Evolutionary conservation across 2,888 invertebrate species (phyloP), one percentile per base, ranked within the genome.

Genomic region (Miltochrista miniata): DNA sequence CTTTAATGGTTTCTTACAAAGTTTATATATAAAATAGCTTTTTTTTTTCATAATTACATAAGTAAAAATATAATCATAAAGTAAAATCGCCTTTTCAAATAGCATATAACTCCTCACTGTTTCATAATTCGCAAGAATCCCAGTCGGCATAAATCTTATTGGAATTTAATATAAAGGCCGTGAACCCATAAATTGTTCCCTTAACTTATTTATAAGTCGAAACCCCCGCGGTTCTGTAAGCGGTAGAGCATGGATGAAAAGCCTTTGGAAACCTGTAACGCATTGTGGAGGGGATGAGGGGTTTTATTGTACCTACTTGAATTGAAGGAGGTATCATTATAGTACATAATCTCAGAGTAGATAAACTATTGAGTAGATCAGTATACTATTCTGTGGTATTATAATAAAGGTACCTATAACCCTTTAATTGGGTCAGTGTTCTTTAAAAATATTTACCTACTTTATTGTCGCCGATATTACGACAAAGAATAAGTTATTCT

Each of bases 91-190:
- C 34, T 15, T 12, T 29, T 37, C 24, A 3, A 14, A 29, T 31
- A 24, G 7, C 12, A 46, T 41, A 45, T 46, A 46, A 47, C 7
- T 37, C 39, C 35, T 33, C 14, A 30, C 48, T 53, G 48, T 60
- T 64, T 67, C 61, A 68, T 68, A 67, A 67, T 67, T 67, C 68
- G 61, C 42, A 42, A 51, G 47, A 45, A 59, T 59, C 54, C 51
- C 54, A 59, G 54, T 59, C 59, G 47, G 49, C 67, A 73, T 84
- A 86, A 86, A 85, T 84, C 81, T 74, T 68, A 79, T 79, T 52
- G 79, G 83, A 87, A 84, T 87, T 85, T 87, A 86, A 86, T 87
- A 86, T 84, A 81, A 82, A 76, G 78, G 70, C 74, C 56, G 59
- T 48, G 72, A 70, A 63, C 70, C 72, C 75, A 76, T 85, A 84